Evolutionary conservation across 2,113 vertebrate species (phyloP).

Genomic region (Sylvietta virens): DNA sequence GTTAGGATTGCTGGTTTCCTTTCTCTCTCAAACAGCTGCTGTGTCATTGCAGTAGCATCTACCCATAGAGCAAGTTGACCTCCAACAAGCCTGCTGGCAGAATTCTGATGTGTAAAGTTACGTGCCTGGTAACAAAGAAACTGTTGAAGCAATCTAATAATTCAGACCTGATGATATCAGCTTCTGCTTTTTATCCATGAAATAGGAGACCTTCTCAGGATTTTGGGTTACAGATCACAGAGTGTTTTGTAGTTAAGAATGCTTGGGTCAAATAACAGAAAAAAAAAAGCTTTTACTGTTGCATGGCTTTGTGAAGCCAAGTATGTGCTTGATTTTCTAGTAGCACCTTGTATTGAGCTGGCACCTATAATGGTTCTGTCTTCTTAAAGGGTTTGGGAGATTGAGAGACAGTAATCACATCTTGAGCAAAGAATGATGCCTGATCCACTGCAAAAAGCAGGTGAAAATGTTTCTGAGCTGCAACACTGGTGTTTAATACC

Average conservation of each 20-base stretch:
- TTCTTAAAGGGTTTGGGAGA: neutral
- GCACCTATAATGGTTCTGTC: neutral
- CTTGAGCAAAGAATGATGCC: neutral
- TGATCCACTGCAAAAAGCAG: neutral
- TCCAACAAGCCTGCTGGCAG: neutral
- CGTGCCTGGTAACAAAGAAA: neutral
- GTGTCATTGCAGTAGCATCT: neutral
- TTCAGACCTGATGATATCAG: neutral
- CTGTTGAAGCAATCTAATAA: neutral
- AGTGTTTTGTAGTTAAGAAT: neutral
- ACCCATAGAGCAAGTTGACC: neutral
- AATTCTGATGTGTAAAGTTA: neutral
- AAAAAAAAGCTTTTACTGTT: neutral
- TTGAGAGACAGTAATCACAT: neutral
- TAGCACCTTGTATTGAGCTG: neutral
- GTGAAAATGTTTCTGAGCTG: neutral
- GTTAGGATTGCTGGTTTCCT: neutral
- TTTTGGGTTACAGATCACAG: neutral
- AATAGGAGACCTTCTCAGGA: neutral
- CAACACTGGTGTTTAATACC: neutral
- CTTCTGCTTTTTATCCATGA: neutral
- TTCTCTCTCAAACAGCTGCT: neutral
- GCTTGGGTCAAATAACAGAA: neutral
- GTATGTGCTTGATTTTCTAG: neutral
- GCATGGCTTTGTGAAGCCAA: neutral